These are phyloP conservation scores for Proteles cristata DNA, from an alignment of 2,113 vertebrate species.

Conservation along the genomic window DNA sequence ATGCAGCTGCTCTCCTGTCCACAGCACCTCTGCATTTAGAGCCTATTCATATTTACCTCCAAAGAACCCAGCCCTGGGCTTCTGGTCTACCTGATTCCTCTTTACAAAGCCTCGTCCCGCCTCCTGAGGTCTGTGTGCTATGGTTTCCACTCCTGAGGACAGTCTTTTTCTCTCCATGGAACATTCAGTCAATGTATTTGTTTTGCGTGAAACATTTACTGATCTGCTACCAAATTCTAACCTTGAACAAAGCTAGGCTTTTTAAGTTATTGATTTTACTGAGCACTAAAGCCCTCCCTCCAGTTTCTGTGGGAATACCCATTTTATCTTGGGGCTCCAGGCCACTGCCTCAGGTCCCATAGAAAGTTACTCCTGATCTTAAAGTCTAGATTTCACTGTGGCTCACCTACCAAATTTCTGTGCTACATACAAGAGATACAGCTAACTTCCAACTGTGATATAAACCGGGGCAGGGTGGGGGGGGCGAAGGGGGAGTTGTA, in stretches of 20 bases:
- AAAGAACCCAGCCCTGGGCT: background rate
- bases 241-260: background rate
- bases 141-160: background rate
- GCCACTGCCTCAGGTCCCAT: background rate
- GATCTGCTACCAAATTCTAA: background rate
- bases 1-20: background rate
- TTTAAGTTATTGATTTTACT: background rate
- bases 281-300: background rate
- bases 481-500: too few relatives aligned
- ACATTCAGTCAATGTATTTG: background rate
- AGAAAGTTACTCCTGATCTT: background rate
- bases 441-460: background rate
- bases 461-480: background rate
- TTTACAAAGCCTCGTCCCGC: background rate
- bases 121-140: background rate
- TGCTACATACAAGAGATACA: background rate
- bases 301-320: background rate
- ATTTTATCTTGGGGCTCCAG: background rate
- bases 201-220: background rate
- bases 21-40: background rate
- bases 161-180: background rate
- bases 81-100: background rate
- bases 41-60: background rate
- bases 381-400: background rate
- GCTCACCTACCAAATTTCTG: background rate